Base-by-base conservation (phyloP, 2,888 invertebrate genomes). In the Drosophila sordidula region DNA sequence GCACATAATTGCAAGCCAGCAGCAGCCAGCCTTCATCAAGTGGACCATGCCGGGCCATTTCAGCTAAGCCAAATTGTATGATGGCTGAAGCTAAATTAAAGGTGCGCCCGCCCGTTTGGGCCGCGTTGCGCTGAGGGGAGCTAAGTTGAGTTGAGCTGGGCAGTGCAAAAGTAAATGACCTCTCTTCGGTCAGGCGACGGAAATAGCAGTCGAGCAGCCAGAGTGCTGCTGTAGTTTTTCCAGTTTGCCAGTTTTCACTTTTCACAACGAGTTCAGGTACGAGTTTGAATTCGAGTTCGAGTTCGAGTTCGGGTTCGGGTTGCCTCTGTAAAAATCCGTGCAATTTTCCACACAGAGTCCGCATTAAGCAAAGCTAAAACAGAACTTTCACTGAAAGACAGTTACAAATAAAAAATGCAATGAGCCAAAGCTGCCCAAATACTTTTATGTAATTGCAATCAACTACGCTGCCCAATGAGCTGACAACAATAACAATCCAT, bases 181-280 rank as follows among this genome's bases (percentile, higher is more conserved):
- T 78, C 85, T 78, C 87, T 83, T 82, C 70, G 75, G 57, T 32
- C 62, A 16, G 50, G 11, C 58, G 69, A 62, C 85, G 75, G 75
- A 81, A 78, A 87, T 72, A 52, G 67, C 81, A 70, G 64, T 57
- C 61, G 55, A 29, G 59, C 59, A 50, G 72, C 61, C 65, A 71
- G 41, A 71, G 41, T 62, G 39, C 36, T 32, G 47, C 63, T 61
- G 70, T 74, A 76, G 89, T 80, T 80, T 83, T 86, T 83, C 83
- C 80, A 88, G 83, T 80, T 88, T 78, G 76, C 69, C 68, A 59
- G 84, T 85, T 85, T 85, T 85, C 85, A 85, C 85, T 85, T 85
- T 85, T 88, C 80, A 78, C 85, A 87, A 83, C 81, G 63, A 42
- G 86, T 80, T 80, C 58, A 58, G 22, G 38, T 36, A n/a, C 18